A percentile compares a stretch with the other conserved stretches of the same genome.
phyloP scores from a whole-genome alignment of 2,888 invertebrate genomes.

The Augochlorella aurata region DNA sequence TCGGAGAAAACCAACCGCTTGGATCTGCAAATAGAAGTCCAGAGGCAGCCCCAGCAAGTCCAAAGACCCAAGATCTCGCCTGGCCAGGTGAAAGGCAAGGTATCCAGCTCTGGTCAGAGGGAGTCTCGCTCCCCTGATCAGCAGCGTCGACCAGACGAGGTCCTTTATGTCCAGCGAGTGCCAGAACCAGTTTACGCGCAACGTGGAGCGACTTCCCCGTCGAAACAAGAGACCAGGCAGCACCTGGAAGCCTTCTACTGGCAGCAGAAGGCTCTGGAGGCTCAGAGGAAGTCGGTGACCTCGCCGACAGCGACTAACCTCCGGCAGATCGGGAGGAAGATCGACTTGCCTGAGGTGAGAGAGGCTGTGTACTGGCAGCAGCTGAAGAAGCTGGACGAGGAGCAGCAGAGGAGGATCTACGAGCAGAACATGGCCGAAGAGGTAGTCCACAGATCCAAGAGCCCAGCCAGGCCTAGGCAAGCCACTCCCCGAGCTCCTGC shows the following conservation, averaged over 20 bases:
- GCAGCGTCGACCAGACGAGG: not conserved
- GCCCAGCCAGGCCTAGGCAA: not conserved
- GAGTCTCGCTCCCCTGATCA: not conserved
- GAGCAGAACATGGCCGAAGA: constrained; percentile 70
- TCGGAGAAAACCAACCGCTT: not conserved
- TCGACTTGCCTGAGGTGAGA: constrained; percentile 73
- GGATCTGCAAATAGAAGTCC: not conserved
- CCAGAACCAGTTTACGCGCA: constrained; percentile 64
- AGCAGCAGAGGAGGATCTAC: constrained; percentile 79
- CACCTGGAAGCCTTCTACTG: constrained; percentile 78
- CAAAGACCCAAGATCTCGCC: not conserved
- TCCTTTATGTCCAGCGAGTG: constrained; percentile 51
- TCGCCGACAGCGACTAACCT: constrained; percentile 48
- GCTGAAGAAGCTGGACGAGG: constrained; percentile 86
- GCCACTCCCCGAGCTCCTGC: not conserved
- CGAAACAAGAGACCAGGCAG: constrained; percentile 76
- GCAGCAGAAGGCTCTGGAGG: constrained; percentile 78
- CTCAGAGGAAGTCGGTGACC: constrained; percentile 66
- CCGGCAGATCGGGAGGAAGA: constrained; percentile 60
- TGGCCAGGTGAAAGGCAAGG: not conserved
- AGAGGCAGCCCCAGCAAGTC: not conserved
- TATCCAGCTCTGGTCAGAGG: not conserved
- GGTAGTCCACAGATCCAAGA: not conserved
- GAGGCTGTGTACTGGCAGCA: constrained; percentile 89
- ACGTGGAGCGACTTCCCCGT: constrained; percentile 68